These are phyloP conservation scores for Barypeithes pellucidus DNA, from an alignment of 2,888 invertebrate genomes.

Conservation along the genomic window DNA sequence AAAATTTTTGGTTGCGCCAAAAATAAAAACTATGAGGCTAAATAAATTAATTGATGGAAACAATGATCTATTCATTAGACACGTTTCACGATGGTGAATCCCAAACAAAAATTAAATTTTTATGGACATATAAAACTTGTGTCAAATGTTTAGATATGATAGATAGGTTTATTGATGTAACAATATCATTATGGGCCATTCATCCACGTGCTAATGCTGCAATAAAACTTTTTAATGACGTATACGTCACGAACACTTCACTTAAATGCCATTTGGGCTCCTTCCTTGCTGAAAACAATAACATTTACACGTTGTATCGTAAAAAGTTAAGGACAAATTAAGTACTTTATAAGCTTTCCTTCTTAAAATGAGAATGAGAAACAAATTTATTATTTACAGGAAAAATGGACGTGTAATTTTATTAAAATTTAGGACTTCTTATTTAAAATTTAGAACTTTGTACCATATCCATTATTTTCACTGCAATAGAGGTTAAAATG, in stretches of 20 bases:
- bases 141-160: constrained; percentile 69
- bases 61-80: constrained; percentile 8
- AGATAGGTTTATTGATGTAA: constrained; percentile 71
- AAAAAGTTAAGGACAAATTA: constrained; percentile 33
- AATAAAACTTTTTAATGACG: constrained; percentile 71
- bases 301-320: constrained; percentile 33
- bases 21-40: background rate
- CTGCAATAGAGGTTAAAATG: too few relatives aligned
- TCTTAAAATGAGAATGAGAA: constrained; percentile 13
- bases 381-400: constrained; percentile 5
- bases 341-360: constrained; percentile 28
- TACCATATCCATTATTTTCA: too few relatives aligned
- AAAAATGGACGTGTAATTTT: background rate
- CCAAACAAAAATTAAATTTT: constrained; percentile 68
- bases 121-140: constrained; percentile 70
- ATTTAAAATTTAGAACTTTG: too few relatives aligned
- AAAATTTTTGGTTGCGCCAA: background rate
- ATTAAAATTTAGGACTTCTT: too few relatives aligned
- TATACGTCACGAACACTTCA: constrained; percentile 62
- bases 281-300: constrained; percentile 50
- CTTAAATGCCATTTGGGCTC: constrained; percentile 53
- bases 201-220: constrained; percentile 69
- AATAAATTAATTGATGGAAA: background rate
- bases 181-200: constrained; percentile 70
- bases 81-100: constrained; percentile 14